phyloP scores from a whole-genome alignment of 2,888 invertebrate genomes.

The Ichneumon xanthorius region DNA sequence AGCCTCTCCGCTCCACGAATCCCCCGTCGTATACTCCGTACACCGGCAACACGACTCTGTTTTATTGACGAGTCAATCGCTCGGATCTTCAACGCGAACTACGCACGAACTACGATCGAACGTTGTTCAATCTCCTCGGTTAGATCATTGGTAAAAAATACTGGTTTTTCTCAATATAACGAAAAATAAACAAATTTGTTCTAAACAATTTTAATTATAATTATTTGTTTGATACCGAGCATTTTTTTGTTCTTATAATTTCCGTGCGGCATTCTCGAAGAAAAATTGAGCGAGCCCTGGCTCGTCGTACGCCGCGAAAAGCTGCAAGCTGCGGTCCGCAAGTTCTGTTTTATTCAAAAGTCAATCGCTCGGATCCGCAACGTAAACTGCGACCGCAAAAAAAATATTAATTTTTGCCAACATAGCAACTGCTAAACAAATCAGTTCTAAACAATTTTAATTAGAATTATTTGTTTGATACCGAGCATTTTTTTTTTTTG shows the following conservation, averaged over 20 bases:
- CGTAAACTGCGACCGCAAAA: background rate
- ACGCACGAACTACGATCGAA: background rate
- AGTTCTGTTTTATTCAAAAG: slow-evolving; percentile 60
- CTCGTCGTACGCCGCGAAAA: background rate
- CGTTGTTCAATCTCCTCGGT: background rate
- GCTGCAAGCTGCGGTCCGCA: background rate
- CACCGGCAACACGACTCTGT: slow-evolving; percentile 63
- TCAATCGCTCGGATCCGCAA: slow-evolving; percentile 35
- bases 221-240: background rate
- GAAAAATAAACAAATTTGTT: too few species aligned
- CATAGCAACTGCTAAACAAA: too few species aligned
- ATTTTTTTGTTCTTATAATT: background rate
- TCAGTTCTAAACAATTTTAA: too few species aligned
- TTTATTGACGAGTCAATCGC: slow-evolving; percentile 71
- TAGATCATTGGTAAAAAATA: background rate
- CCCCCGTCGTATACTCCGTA: slow-evolving; percentile 1
- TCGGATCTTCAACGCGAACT: slow-evolving; percentile 29
- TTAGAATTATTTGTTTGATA: background rate
- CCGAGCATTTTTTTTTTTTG: background rate
- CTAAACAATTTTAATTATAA: too few species aligned
- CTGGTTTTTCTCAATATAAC: too few species aligned
- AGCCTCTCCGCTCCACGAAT: slow-evolving; percentile 22
- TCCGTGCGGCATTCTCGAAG: background rate
- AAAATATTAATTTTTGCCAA: too few species aligned
- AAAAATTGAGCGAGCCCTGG: background rate